Conservation (phyloP, 2,888 invertebrate species). For the Phoenoteleia sp. region DNA sequence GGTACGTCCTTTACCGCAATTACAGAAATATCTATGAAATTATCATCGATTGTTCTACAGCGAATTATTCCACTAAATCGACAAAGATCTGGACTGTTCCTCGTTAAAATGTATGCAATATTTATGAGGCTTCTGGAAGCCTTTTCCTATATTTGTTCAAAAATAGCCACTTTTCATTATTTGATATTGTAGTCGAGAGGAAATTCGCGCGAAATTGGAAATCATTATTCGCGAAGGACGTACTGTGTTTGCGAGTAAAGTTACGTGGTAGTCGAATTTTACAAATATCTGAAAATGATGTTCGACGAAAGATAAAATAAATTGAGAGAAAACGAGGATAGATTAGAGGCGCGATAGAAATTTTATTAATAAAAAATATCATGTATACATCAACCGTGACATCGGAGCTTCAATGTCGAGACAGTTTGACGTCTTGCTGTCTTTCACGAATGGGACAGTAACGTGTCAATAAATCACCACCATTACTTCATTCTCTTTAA, state of each 20-base stretch:
- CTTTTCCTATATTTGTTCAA: constrained; percentile 38
- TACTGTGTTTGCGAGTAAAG: not conserved
- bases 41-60: constrained; percentile 23
- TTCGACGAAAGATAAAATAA: too few relatives aligned
- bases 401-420: not conserved
- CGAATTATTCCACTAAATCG: constrained; percentile 13
- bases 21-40: constrained; percentile 37
- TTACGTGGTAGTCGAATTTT: too few relatives aligned
- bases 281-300: too few relatives aligned
- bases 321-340: too few relatives aligned
- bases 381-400: not conserved
- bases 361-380: constrained; percentile 19
- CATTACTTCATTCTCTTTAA: constrained; percentile 16
- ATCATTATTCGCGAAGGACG: constrained; percentile 23
- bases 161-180: constrained; percentile 37
- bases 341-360: too few relatives aligned
- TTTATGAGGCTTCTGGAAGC: constrained; percentile 30
- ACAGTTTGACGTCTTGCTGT: constrained; percentile 7
- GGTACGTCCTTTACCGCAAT: too few relatives aligned
- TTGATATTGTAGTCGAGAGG: constrained; percentile 10
- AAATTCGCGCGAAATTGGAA: constrained; percentile 23
- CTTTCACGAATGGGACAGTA: constrained; percentile 3
- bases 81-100: not conserved
- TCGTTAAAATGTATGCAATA: constrained; percentile 35
- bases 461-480: constrained; percentile 33